Percentiles rank a stretch among this genome's conserved stretches.
These are phyloP conservation scores for Metacarcinus magister DNA, from an alignment of 2,888 invertebrate species.

Conservation along the genomic window DNA sequence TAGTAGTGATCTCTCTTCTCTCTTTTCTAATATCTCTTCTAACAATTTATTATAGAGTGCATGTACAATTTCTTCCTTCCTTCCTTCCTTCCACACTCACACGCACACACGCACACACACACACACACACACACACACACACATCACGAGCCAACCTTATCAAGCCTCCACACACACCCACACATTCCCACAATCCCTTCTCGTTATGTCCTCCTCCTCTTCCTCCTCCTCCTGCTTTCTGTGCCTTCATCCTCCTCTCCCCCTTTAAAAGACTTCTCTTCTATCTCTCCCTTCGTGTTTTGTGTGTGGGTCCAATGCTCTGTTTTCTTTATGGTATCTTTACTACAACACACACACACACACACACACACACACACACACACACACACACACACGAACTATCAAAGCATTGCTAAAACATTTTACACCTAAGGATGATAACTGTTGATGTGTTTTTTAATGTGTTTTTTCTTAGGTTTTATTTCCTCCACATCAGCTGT, in stretches of 20 bases:
- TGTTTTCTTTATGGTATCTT: background rate
- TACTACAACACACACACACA: background rate
- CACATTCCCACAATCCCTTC: constrained; percentile 44
- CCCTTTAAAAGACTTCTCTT: background rate
- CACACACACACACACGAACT: constrained; percentile 28
- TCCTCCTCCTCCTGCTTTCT: constrained; percentile 22
- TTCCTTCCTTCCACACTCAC: background rate
- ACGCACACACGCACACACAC: constrained; percentile 38
- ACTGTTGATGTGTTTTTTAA: background rate
- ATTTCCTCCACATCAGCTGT: background rate
- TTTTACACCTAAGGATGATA: background rate
- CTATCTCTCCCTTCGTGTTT: background rate
- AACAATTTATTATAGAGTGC: background rate
- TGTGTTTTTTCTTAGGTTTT: background rate
- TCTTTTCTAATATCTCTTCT: background rate
- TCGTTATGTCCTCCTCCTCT: constrained; percentile 33
- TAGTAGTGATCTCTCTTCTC: no score
- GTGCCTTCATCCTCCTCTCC: background rate
- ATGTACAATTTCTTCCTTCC: background rate
- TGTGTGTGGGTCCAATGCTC: background rate
- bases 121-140: constrained; percentile 40
- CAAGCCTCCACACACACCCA: constrained; percentile 42
- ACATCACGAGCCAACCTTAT: constrained; percentile 21
- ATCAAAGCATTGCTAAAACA: background rate
- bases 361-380: constrained; percentile 46